Base-by-base conservation (phyloP, 1,140 invertebrate species). In the Drosophila yakuba region DNA sequence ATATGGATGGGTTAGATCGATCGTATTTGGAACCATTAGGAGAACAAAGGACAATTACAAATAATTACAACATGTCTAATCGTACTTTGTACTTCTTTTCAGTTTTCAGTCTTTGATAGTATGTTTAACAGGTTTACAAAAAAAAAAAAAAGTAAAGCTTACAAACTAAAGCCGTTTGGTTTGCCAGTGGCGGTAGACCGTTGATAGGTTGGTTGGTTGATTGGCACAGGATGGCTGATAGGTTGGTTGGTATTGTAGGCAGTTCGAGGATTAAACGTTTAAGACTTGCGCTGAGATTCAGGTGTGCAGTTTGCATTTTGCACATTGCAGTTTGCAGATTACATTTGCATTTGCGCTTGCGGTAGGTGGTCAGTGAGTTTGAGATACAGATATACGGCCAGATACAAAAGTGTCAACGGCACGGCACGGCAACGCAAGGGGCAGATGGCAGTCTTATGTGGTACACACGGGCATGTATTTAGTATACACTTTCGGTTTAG, bases 351-450 rank as follows among this genome's bases (percentile, higher is more conserved):
- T 78, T 81, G 73, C 78, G 52, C 57, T 82, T 81, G 66, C 73
- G 68, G 61, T 78, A 85, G 78, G 78, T 88, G 78, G 78, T 86
- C 78, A 86, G 83, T 85, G 82, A 86, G 74, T 67, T 86, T 80
- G 72, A 84, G 80, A 73, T 77, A 76, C 63, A 76, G 60, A 66
- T 66, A 75, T 64, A 44, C 45, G 58, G 64, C 52, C 62, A 80
- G 69, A 78, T 48, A 59, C 57, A 59, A 38, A 56, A 76, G 55
- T 75, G 72, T 76, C 73, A 76, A 76, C 72, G 72, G 68, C 77
- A 59, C 72, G 71, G 67, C 77, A 64, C 68, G 69, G 62, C 59
- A 72, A 71, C 54, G 38, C 20, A 56, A 69, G 50, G 47, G 64
- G 64, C 43, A 71, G 60, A 76, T 81, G 73, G 32, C 80, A 63